Percentiles rank a stretch among this genome's conserved stretches.
Evolutionary conservation across 2,113 vertebrate species (phyloP).

Genomic region (Pterocles burchelli): DNA sequence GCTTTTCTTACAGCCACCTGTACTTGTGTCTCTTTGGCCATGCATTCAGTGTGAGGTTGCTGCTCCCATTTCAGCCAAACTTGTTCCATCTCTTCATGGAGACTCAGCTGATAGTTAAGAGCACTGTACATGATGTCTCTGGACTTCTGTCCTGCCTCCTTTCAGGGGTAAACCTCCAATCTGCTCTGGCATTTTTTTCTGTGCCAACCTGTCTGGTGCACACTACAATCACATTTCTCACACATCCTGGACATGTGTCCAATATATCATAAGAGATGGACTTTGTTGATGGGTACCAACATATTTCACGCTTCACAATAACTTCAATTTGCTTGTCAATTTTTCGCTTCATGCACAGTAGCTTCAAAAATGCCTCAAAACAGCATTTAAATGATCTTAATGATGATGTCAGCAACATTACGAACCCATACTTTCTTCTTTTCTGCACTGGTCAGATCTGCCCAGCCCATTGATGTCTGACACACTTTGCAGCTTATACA

Average conservation of each 20-base stretch:
- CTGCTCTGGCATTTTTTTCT: neutral
- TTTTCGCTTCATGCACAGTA: neutral
- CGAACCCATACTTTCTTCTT: neutral
- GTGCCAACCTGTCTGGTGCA: neutral
- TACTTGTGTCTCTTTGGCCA: neutral
- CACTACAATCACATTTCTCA: neutral
- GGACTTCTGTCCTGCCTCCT: neutral
- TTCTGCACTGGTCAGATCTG: neutral
- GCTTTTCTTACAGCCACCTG: neutral
- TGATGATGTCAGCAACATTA: neutral
- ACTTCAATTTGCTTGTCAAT: neutral
- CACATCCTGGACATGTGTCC: neutral
- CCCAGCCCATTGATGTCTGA: neutral
- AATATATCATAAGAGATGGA: neutral
- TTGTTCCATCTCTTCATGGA: neutral
- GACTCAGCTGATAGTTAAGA: neutral
- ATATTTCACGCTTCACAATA: neutral
- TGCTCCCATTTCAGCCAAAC: neutral
- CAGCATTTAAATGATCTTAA: neutral
- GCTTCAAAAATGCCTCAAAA: neutral
- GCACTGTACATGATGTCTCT: neutral
- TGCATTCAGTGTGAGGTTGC: accelerated
- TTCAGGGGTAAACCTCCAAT: neutral
- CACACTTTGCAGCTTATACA: neutral
- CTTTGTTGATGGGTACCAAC: neutral